These are phyloP conservation scores for Nezara viridula DNA, from an alignment of 2,888 invertebrate species.

Conservation along the genomic window DNA sequence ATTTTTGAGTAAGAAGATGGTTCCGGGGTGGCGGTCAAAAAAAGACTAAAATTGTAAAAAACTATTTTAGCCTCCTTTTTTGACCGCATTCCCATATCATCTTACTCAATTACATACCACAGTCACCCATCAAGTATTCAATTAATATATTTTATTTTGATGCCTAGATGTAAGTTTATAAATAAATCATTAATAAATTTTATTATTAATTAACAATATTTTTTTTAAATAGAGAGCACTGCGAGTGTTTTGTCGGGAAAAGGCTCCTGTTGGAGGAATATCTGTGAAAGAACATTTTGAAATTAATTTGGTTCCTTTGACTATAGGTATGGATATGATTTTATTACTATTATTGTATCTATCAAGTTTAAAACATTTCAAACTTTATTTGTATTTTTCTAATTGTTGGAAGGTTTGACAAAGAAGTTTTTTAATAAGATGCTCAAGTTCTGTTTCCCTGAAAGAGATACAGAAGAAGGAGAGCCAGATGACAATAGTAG, in stretches of 20 bases:
- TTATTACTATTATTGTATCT: conserved; percentile 26
- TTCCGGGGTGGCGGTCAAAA: too few relatives aligned
- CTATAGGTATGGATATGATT: conserved; percentile 76
- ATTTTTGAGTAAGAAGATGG: too few relatives aligned
- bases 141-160: too few relatives aligned
- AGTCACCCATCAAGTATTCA: too few relatives aligned
- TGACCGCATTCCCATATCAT: too few relatives aligned
- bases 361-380: background rate
- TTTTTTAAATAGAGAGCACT: conserved; percentile 77
- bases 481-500: conserved; percentile 78
- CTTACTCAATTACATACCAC: too few relatives aligned
- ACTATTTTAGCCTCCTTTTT: too few relatives aligned
- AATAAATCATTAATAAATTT: background rate
- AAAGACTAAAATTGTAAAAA: too few relatives aligned
- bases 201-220: background rate
- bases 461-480: conserved; percentile 87
- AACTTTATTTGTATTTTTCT: background rate
- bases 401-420: conserved; percentile 77
- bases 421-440: conserved; percentile 98
- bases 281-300: conserved; percentile 99
- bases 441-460: conserved; percentile 97
- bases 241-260: conserved; percentile 94
- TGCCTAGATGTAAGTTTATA: background rate
- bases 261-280: conserved; percentile 98
- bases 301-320: conserved; percentile 95